Conservation (phyloP, 92 coral and sea anemone species). For the Paragorgia papillata region DNA sequence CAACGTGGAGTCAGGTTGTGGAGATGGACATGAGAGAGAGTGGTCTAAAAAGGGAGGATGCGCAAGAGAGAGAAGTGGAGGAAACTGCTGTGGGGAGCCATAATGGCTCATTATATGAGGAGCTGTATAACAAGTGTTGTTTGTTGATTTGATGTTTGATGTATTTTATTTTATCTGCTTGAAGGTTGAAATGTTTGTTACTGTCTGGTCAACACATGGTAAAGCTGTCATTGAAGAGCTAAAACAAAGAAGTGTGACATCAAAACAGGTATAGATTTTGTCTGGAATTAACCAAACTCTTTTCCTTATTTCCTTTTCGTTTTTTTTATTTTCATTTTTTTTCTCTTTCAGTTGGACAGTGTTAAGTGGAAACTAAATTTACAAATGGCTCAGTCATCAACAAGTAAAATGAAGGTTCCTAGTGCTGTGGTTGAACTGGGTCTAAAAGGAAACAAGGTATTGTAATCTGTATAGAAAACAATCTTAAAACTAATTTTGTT, state of each 20-base stretch:
- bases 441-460: slow-evolving; percentile 74
- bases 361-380: slow-evolving; percentile 93
- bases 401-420: slow-evolving; percentile 89
- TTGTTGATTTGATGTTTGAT: too few relatives aligned
- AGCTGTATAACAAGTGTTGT: too few relatives aligned
- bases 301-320: not conserved
- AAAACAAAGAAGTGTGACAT: slow-evolving; percentile 84
- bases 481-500: not conserved
- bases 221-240: slow-evolving; percentile 79
- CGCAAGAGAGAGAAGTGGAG: too few relatives aligned
- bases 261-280: slow-evolving; percentile 72
- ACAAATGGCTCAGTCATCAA: slow-evolving; percentile 95
- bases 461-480: not conserved
- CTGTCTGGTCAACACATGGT: slow-evolving; percentile 83
- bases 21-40: too few relatives aligned
- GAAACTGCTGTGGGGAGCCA: too few relatives aligned
- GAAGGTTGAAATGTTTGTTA: slow-evolving; percentile 81
- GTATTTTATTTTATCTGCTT: not conserved
- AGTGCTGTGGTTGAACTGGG: slow-evolving; percentile 89
- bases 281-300: not conserved
- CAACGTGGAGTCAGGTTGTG: too few relatives aligned
- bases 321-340: not conserved
- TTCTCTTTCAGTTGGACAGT: slow-evolving; percentile 69
- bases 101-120: too few relatives aligned
- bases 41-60: too few relatives aligned